Percentiles rank a stretch among this genome's conserved stretches.
Conservation (phyloP, 2,113 vertebrate genomes). For the Rhabdomys dilectus region DNA sequence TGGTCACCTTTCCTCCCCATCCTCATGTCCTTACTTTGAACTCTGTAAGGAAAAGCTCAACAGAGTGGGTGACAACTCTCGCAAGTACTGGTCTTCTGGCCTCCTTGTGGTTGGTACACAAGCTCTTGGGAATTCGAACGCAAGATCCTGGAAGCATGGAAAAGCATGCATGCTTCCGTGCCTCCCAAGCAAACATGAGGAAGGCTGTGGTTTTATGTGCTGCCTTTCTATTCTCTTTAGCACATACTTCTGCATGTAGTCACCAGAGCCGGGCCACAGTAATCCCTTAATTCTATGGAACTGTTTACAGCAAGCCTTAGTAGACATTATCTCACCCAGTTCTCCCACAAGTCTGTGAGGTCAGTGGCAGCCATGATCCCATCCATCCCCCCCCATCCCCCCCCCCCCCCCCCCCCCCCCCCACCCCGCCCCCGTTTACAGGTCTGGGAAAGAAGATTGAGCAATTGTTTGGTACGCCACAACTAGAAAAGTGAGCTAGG, state of each 20-base stretch:
- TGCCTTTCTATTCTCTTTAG: not conserved
- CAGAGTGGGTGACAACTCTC: not conserved
- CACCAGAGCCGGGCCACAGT: not conserved
- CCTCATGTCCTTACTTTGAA: not conserved
- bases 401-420: too few species aligned
- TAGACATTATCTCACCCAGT: not conserved
- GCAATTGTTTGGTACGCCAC: not conserved
- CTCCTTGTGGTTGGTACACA: not conserved
- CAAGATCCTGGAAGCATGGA: slow-evolving; percentile 24
- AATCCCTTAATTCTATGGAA: not conserved
- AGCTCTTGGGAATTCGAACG: not conserved
- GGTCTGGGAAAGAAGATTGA: not conserved
- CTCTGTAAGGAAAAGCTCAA: not conserved
- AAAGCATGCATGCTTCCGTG: not conserved
- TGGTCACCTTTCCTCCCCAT: too few species aligned
- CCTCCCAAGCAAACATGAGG: slow-evolving; percentile 22
- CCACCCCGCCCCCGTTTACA: not conserved
- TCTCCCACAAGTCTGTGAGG: not conserved
- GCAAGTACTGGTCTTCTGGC: not conserved
- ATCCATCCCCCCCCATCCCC: not conserved
- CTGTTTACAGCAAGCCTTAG: not conserved
- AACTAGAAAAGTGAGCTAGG: not conserved
- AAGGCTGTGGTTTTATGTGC: slow-evolving; percentile 41
- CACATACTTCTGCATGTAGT: not conserved
- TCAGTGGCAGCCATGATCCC: not conserved